Evolutionary conservation across 2,113 vertebrate species (phyloP), one percentile per base, ranked within the genome.

Genomic region (Heliornis fulica): DNA sequence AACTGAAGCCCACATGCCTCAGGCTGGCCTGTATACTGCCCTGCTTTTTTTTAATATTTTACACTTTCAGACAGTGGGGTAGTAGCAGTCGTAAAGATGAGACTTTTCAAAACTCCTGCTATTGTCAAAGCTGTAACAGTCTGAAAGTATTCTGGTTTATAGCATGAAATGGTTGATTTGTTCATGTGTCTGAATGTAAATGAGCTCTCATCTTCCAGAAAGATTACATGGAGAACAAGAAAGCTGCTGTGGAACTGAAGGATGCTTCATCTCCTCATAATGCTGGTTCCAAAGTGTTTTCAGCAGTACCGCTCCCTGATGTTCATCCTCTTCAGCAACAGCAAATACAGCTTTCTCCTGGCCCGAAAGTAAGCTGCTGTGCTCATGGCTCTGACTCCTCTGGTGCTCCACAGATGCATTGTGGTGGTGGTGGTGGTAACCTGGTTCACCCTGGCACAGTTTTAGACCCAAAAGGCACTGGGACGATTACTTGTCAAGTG

Each of bases 291-390:
- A 97, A 98, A 63, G 94, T 97, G 53, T 98, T 98, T 61, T 98
- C 98, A 96, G 97, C 98, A 59, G 93, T 98, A 85, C 98, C 98
- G 13, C 98, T 99, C 95, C 98, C 98, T 63, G 98, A 98, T 96
- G 96, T 98, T 97, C 97, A 97, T 87, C 95, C 98, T 92, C 98
- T 98, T 95, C 98, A 98, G 96, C 97, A 97, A 94, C 98, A 98
- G 90, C 97, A 97, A 80, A 94, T 98, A 86, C 98, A 98, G 66
- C 98, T 98, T 95, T 98, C 98, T 82, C 83, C 98, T 83, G 96
- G 97, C 97, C 98, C 98, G 91, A 99, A 99, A 98, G 99, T 99
- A 99, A 99, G 99, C 99, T 98, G 98, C 93, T 99, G 99, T 97
- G 96, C 98, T 94, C 98, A 98, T 96, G 99, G 99, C 96, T 97